Conservation (phyloP, 2,888 invertebrate genomes). For the Nasonovia ribisnigri region DNA sequence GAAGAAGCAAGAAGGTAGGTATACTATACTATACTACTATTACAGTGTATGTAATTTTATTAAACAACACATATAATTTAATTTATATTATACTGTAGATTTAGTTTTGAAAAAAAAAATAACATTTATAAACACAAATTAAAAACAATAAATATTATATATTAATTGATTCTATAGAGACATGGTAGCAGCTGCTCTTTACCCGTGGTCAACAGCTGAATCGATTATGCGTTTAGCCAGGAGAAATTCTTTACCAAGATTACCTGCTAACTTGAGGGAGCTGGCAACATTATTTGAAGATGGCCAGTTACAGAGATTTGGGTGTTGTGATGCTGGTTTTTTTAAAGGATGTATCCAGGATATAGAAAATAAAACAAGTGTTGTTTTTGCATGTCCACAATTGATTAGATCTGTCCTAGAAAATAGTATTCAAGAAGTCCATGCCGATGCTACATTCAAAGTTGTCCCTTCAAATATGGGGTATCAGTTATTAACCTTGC, state of each 20-base stretch:
- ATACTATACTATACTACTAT: background rate
- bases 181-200: background rate
- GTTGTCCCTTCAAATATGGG: background rate
- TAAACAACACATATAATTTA: no score
- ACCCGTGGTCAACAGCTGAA: background rate
- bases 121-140: background rate
- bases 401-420: background rate
- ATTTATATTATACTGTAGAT: background rate
- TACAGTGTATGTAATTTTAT: no score
- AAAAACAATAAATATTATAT: background rate
- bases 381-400: background rate
- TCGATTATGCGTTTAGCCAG: background rate
- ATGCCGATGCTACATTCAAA: background rate
- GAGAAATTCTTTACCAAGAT: background rate
- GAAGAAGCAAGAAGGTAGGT: background rate
- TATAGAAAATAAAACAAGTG: background rate
- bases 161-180: constrained; percentile 4
- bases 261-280: background rate
- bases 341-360: background rate
- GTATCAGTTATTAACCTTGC: background rate
- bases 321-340: background rate
- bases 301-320: background rate
- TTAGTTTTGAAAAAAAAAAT: background rate
- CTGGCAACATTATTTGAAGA: background rate
- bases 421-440: background rate